Base-by-base conservation (phyloP, 2,888 invertebrate genomes). In the Habrosyne pyritoides region DNA sequence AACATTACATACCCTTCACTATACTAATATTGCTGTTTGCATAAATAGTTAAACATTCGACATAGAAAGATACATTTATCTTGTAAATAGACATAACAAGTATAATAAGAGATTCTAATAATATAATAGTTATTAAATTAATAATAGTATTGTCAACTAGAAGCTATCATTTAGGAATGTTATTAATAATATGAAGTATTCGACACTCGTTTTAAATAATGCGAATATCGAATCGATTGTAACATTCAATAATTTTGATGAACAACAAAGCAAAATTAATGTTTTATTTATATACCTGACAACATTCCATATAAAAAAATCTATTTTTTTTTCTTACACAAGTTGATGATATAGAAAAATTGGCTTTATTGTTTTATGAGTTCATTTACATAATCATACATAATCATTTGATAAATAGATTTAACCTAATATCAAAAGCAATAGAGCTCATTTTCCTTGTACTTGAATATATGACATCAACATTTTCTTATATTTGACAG, bases 41-140 rank as follows among this genome's bases (percentile, higher is more conserved):
- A 36, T 36, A 42, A n/a, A 42, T 18, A 42, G 14, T 8, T 42
- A 18, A 8, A 18, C 14, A 36, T 36, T 36, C 14, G n/a, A 14
- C 42, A 18, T 42, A 42, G 18, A 42, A 42, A 42, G 42, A 42
- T 6, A 36, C 36, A 42, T 42, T 14, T 18, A 18, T 42, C 18
- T 42, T 14, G 42, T 42, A 42, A 42, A 42, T 18, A 42, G 42
- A 42, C 42, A 42, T 42, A 42, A 42, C 42, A 42, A 42, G 42
- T 42, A 8, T 42, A 42, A 42, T 42, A 42, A 18, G 42, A 42
- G 42, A 42, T 42, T 42, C 42, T 42, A 42, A 18, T 42, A 36
- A 36, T 36, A 36, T 36, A 36, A 36, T 33, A 33, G n/a, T 33
- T 33, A 33, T 33, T 33, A 33, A 33, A 33, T 36, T 36, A 36